Base-by-base conservation (phyloP, 2,888 invertebrate species). In the Cantharis lateralis region DNA sequence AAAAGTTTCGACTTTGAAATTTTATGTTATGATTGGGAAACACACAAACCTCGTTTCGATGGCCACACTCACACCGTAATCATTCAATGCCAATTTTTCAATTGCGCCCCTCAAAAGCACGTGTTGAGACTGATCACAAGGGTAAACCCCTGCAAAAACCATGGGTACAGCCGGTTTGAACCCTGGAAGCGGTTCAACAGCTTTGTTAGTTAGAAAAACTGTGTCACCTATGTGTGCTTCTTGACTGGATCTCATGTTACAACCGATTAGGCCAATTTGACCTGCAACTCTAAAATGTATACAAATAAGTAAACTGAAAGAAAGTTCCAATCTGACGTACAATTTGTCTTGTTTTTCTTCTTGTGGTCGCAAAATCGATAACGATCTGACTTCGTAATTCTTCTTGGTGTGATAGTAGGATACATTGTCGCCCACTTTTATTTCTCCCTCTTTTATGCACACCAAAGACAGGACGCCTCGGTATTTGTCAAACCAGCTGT, bases 401-500 rank as follows among this genome's bases (percentile, higher is more conserved):
- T 95, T 97, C 73, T 91, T 90, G 71, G 93, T 93, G 76, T 93
- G 91, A 76, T 89, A 88, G 80, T 95, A 95, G 77, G 91, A 91
- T 15, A 99, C 94, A 79, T 92, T 89, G 83, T 97, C 93, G 0
- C 96, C 97, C 18, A 93, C 85, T 80, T 91, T 89, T 2, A 97
- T 85, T 15, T 87, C 88, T 0, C 98, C 98, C 85, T 96, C 94
- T 80, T 93, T 91, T 62, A 98, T 90, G 86, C 94, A 95, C 20
- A 95, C 91, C 24, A 96, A 89, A 81, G 94, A 93, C 74, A 97
- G 88, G 0, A 95, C 93, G 0, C 97, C 97, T 85, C 94, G 92
- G 85, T 95, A 97, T 81, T 92, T 93, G 86, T 98, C 96, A 88
- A 94, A 98, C 95, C 96, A 97, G 74, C 96, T 96, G 86, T 99